These are phyloP conservation scores for Drosophila murphyi DNA, from an alignment of 1,140 invertebrate species.

Conservation along the genomic window DNA sequence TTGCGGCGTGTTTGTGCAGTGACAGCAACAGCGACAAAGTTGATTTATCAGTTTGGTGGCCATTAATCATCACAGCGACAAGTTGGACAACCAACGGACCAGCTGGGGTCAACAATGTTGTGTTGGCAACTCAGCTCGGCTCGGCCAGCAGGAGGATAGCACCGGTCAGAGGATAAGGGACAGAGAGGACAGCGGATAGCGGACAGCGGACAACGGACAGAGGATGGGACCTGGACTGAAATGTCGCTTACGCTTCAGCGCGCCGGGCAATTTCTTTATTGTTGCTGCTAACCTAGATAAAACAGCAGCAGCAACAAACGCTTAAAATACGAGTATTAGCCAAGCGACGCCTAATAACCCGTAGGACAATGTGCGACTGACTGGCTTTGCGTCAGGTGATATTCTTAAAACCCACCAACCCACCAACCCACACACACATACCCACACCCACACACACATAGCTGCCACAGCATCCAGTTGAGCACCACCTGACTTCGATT, in stretches of 20 bases:
- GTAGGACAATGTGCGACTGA: constrained; percentile 36
- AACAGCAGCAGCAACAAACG: constrained; percentile 17
- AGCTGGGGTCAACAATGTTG: constrained; percentile 76
- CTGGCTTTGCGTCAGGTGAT: constrained; percentile 30
- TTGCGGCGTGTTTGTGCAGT: constrained; percentile 82
- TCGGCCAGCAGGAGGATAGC: neutral
- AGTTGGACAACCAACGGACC: constrained; percentile 80
- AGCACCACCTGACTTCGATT: constrained; percentile 47
- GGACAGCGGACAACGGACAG: neutral
- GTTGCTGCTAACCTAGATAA: constrained; percentile 49
- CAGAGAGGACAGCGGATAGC: neutral
- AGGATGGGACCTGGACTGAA: constrained; percentile 48
- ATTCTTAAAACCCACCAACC: neutral
- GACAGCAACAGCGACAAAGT: constrained; percentile 83
- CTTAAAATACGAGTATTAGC: constrained; percentile 11
- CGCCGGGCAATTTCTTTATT: constrained; percentile 67
- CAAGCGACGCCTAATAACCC: neutral
- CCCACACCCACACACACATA: neutral
- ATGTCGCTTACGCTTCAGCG: constrained; percentile 81
- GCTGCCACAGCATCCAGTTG: neutral
- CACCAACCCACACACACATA: constrained; percentile 9
- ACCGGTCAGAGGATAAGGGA: constrained; percentile 3
- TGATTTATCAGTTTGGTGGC: constrained; percentile 83
- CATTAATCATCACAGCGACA: constrained; percentile 82
- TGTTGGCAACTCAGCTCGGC: neutral